These are phyloP conservation scores for Troilus luridus DNA, from an alignment of 2,888 invertebrate species.

Conservation along the genomic window DNA sequence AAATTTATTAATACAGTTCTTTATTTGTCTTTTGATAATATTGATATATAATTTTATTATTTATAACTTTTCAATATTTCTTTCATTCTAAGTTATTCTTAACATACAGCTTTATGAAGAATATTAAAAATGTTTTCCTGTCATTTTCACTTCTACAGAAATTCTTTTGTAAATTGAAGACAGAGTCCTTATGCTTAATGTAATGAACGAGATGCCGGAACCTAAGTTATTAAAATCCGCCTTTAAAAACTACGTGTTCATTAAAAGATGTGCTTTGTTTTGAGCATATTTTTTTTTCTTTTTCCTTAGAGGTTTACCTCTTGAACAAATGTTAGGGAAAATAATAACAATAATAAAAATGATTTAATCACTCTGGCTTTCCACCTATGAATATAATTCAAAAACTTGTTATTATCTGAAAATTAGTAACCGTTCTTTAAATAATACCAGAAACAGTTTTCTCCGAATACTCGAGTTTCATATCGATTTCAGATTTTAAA, in stretches of 20 bases:
- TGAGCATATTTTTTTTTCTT: neutral
- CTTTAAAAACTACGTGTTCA: conserved; percentile 2
- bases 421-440: too few species aligned
- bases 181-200: neutral
- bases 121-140: neutral
- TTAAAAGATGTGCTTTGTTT: neutral
- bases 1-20: too few species aligned
- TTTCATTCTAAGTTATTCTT: neutral
- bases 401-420: too few species aligned
- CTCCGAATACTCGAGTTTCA: too few species aligned
- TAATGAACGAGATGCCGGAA: neutral
- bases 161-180: neutral
- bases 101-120: neutral
- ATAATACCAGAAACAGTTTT: too few species aligned
- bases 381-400: neutral
- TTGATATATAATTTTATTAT: too few species aligned
- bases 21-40: too few species aligned
- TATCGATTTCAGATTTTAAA: too few species aligned
- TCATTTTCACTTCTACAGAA: neutral
- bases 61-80: neutral
- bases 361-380: neutral
- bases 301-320: too few species aligned
- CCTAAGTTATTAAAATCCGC: neutral
- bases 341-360: neutral
- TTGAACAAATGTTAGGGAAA: neutral